Base-by-base conservation (phyloP, 2,888 invertebrate species). In the Deilephila elpenor region DNA sequence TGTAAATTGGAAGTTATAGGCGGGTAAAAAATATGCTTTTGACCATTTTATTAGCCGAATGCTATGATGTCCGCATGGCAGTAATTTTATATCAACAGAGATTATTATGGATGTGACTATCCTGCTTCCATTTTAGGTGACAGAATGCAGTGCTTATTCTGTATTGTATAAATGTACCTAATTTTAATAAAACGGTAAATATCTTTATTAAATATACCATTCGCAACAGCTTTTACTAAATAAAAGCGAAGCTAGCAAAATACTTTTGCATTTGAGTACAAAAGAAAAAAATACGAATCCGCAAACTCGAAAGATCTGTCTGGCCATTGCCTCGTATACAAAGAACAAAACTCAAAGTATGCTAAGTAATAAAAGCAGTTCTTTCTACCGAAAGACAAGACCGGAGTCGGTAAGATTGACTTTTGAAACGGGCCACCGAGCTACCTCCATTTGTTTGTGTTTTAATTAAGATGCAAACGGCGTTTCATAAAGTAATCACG, bases 381-480 rank as follows among this genome's bases (percentile, higher is more conserved):
- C 64, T n/a, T 20, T 64, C 37, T 44, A 37, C 37, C 44, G 44
- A 20, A 64, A 64, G 20, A 64, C 44, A 64, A 64, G n/a, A 64
- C 44, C 64, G 11, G 64, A 64, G 37, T 20, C 64, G 37, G 44
- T 64, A 44, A 64, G 37, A 64, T 64, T 64, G 64, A 64, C 64
- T 64, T 64, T 20, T 64, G 44, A 64, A 64, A 44, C 64, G 11
- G 64, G 44, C 44, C 37, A 64, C n/a, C 44, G n/a, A 19, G 56
- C 37, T 37, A 8, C 37, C 37, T 64, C 37, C 25, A 14, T 44
- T 37, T 62, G 62, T 62, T 64, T 64, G 64, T 64, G 64, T 20
- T 64, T 62, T 64, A 64, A 44, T 64, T 64, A 44, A 64, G 44
- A 64, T 64, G 64, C 64, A 64, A 64, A 37, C 44, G 20, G 64